phyloP scores from a whole-genome alignment of 2,888 invertebrate species.

The Allophyes oxyacanthae region DNA sequence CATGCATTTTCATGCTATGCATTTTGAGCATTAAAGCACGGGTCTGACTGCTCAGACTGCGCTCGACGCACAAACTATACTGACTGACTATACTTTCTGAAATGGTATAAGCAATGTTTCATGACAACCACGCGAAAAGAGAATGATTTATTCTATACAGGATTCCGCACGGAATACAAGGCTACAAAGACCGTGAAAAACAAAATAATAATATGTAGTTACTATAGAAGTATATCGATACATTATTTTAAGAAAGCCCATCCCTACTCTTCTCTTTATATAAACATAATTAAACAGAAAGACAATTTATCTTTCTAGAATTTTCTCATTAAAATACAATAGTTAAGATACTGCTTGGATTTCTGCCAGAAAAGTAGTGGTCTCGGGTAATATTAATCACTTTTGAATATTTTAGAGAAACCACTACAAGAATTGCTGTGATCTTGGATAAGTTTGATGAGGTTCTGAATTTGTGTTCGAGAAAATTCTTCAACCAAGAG shows the following conservation, averaged over 20 bases:
- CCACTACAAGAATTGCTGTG: background rate
- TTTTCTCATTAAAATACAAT: conserved; percentile 12
- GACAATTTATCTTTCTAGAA: conserved; percentile 4
- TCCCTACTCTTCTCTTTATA: background rate
- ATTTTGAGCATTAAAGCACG: too few relatives aligned
- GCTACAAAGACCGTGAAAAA: too few relatives aligned
- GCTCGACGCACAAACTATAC: too few relatives aligned
- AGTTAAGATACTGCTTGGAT: background rate
- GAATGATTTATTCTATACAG: too few relatives aligned
- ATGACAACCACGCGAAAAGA: too few relatives aligned
- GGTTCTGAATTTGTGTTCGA: conserved; percentile 4
- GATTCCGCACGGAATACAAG: too few relatives aligned
- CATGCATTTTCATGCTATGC: too few relatives aligned
- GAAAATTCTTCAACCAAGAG: background rate
- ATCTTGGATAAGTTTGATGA: conserved; percentile 19
- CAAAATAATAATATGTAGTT: too few relatives aligned
- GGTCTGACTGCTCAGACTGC: too few relatives aligned
- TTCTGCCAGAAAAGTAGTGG: conserved; percentile 6
- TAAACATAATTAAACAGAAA: conserved; percentile 4
- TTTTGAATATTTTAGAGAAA: conserved; percentile 26
- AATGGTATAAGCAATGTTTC: too few relatives aligned
- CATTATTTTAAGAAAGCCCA: background rate
- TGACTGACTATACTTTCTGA: too few relatives aligned
- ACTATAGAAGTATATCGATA: too few relatives aligned
- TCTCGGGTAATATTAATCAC: conserved; percentile 16